These are phyloP conservation scores for Syngnathoides biaculeatus DNA, from an alignment of 2,113 vertebrate genomes.

Conservation along the genomic window DNA sequence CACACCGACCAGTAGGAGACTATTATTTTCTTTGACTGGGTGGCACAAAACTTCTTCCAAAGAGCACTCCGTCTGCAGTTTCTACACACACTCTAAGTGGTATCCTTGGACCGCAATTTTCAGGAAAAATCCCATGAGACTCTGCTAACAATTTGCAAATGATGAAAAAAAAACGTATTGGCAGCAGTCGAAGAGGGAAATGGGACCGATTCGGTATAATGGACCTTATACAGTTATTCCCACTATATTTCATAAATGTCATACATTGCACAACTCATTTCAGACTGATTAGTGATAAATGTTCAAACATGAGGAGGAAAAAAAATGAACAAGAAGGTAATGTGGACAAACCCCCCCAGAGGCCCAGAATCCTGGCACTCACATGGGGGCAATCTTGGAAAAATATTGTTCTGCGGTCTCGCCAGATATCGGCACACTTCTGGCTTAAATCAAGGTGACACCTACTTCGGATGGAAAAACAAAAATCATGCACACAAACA, in stretches of 20 bases:
- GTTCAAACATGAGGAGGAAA: neutral
- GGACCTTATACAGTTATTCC: neutral
- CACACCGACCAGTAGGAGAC: neutral
- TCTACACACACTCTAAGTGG: no score
- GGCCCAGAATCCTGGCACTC: constrained; percentile 35
- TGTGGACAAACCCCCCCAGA: constrained; percentile 18
- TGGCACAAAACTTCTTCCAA: neutral
- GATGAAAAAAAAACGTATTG: no score
- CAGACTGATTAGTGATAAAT: neutral
- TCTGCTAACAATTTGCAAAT: no score
- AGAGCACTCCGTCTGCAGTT: no score
- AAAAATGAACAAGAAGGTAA: constrained; percentile 10
- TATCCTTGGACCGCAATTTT: no score
- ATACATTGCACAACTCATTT: neutral
- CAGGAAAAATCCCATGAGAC: no score
- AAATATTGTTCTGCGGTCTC: constrained; percentile 67
- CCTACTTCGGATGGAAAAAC: constrained; percentile 31
- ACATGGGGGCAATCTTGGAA: constrained; percentile 58
- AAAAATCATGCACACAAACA: neutral
- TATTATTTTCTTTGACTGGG: neutral
- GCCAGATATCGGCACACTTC: constrained; percentile 44
- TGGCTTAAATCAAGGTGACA: constrained; percentile 66
- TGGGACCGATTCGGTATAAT: neutral
- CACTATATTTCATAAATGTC: neutral
- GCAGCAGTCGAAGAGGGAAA: no score